A percentile compares a stretch with the other conserved stretches of the same genome.
phyloP scores from a whole-genome alignment of 2,113 vertebrate genomes.

The Eublepharis macularius region DNA sequence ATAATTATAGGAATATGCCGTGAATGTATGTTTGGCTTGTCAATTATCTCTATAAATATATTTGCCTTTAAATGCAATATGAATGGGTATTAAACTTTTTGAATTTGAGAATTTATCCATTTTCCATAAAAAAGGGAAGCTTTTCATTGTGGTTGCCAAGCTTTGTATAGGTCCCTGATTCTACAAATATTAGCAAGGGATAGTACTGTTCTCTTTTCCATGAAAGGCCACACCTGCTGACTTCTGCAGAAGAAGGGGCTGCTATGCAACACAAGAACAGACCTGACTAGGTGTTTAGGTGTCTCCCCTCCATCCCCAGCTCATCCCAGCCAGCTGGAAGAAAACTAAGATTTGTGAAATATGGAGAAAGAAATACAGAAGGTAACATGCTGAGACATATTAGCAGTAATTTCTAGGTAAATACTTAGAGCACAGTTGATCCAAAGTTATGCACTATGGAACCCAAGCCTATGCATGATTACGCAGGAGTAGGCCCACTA shows the following conservation, averaged over 20 bases:
- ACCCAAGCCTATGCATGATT: neutral
- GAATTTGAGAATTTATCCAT: neutral
- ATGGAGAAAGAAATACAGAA: neutral
- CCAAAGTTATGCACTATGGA: neutral
- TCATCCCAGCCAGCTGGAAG: too few species aligned
- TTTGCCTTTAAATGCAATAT: neutral
- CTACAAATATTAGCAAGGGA: neutral
- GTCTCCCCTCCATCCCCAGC: too few species aligned
- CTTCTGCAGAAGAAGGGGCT: neutral
- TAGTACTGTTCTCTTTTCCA: neutral
- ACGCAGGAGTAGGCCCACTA: neutral
- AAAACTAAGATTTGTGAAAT: neutral
- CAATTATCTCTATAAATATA: neutral
- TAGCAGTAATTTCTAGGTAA: neutral
- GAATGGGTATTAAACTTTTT: neutral
- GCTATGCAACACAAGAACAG: neutral
- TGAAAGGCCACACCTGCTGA: neutral
- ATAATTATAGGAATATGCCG: neutral
- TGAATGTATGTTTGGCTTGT: neutral
- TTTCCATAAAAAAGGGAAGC: neutral
- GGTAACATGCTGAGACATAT: neutral
- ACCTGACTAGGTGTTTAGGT: too few species aligned
- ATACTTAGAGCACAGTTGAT: neutral
- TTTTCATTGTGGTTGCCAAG: neutral
- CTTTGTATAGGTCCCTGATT: neutral